Base-by-base conservation (phyloP, 2,797 vertebrate genomes). In the Melanotaenia maccullochi region DNA sequence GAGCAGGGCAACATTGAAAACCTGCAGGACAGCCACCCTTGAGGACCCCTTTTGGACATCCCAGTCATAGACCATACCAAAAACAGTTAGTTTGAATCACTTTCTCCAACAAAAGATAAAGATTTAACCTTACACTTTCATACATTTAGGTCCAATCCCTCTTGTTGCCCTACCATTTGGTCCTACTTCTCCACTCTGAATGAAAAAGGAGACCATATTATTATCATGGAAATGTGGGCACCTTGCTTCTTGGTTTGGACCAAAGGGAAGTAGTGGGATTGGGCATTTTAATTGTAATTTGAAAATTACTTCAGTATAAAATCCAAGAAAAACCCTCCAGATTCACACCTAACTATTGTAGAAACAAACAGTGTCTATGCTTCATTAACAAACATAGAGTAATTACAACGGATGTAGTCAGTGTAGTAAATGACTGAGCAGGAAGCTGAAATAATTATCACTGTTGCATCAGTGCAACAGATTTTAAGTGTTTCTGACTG, bases 401-500 rank as follows among this genome's bases (percentile, higher is more conserved):
- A 2, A 30, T 7, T 14, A 38, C 1, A 40, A 65, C 1, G 3
- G 28, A 55, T 5, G 30, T 47, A 28, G 63, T 51, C 13, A 6
- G 3, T 30, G 9, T 30, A 13, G 18, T 47, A 5, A 8, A 0
- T 9, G 42, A 62, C n/a, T 0, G 14, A 51, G 1, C 62, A 58
- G 16, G 14, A 56, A 32, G n/a, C 38, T 32, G 44, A 51, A 9
- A 44, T 32, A 47, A 65, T 47, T 18, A 0, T 11, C 20, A 3
- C 1, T 13, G 40, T 57, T 61, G 30, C 16, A 25, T 75, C 22
- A 38, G 28, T n/a, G 51, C 60, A 47, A 58, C 73, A 79, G 65
- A 82, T 73, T 51, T 59, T 9, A 4, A 52, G 33, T 36, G 62
- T 73, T 60, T 20, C 32, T 32, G 55, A 74, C 71, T 65, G 60